phyloP scores from a whole-genome alignment of 2,888 invertebrate genomes.

The Limnephilus auricula region DNA sequence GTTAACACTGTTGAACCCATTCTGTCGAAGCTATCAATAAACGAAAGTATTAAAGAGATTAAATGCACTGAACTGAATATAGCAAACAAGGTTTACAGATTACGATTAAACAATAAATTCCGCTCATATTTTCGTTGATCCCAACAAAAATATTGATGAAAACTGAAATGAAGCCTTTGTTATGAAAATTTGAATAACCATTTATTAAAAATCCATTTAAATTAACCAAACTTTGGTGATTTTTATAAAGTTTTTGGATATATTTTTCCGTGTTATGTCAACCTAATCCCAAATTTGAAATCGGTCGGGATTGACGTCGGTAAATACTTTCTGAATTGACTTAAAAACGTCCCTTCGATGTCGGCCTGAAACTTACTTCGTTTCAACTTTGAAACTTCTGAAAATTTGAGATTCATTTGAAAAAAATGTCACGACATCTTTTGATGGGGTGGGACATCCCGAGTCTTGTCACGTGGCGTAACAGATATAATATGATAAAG shows the following conservation, averaged over 20 bases:
- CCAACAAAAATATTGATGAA: background rate
- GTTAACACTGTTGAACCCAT: background rate
- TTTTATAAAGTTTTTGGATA: background rate
- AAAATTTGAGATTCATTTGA: constrained; percentile 38
- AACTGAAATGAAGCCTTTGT: background rate
- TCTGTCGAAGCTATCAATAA: background rate
- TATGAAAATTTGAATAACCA: background rate
- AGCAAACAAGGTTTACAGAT: background rate
- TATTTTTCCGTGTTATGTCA: constrained; percentile 27
- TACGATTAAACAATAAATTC: background rate
- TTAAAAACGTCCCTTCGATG: constrained; percentile 33
- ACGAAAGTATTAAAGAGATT: background rate
- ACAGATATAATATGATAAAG: constrained; percentile 17
- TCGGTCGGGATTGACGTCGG: constrained; percentile 29
- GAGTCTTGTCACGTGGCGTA: background rate
- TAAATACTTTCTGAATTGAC: constrained; percentile 45
- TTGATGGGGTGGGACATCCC: background rate
- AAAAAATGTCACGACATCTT: constrained; percentile 33
- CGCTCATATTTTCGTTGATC: background rate
- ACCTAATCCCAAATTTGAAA: background rate
- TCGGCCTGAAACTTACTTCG: constrained; percentile 15
- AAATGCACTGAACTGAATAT: background rate
- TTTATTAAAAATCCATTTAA: background rate
- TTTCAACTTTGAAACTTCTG: constrained; percentile 21
- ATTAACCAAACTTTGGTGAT: constrained; percentile 21